Evolutionary conservation across 2,113 vertebrate species (phyloP).

Genomic region (Eubucco bourcierii): DNA sequence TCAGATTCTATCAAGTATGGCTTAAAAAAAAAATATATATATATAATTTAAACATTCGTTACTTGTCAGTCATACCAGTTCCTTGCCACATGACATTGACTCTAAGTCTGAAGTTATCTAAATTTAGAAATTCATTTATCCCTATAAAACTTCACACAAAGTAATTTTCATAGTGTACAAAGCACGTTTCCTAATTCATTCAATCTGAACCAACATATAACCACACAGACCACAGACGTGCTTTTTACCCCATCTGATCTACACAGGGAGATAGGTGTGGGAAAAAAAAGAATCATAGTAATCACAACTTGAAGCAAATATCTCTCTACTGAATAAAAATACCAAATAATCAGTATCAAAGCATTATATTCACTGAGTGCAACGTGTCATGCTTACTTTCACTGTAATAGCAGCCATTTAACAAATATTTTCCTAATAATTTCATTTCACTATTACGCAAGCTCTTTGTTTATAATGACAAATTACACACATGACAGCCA

Average conservation of each 20-base stretch:
- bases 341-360: background rate
- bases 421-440: background rate
- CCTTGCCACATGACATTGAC: background rate
- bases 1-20: fast-evolving
- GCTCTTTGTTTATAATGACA: background rate
- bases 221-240: background rate
- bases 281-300: background rate
- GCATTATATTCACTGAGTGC: background rate
- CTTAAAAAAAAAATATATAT: background rate
- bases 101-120: background rate
- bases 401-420: background rate
- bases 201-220: fast-evolving
- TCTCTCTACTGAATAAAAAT: background rate
- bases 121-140: background rate
- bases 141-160: background rate
- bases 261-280: too few species aligned
- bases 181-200: fast-evolving
- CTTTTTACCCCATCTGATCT: background rate
- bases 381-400: background rate
- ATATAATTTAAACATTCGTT: background rate
- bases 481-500: background rate
- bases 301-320: background rate
- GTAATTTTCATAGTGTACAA: background rate
- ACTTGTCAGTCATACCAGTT: background rate
- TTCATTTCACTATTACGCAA: background rate